Evolutionary conservation across 2,888 invertebrate species (phyloP).

Genomic region (Rhagonycha fulva): DNA sequence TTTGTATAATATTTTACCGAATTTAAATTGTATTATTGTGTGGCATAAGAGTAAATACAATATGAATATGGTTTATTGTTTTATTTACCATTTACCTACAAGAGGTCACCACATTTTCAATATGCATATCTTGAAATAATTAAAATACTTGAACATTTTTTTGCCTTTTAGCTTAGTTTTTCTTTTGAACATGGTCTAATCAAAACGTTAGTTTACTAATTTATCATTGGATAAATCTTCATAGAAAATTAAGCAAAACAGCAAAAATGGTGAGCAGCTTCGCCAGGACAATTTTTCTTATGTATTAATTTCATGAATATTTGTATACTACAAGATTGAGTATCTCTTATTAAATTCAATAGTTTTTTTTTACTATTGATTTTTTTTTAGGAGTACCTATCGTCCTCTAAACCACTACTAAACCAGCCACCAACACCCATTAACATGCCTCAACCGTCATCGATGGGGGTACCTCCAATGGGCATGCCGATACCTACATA

Average conservation of each 20-base stretch:
- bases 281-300: no score
- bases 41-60: background rate
- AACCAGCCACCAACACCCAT: background rate
- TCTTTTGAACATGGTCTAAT: background rate
- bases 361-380: background rate
- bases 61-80: background rate
- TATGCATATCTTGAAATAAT: background rate
- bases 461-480: background rate
- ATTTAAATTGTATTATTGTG: background rate
- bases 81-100: background rate
- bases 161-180: no score
- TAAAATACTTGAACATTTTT: no score
- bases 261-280: no score
- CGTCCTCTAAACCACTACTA: background rate
- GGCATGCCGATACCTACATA: slow-evolving; percentile 9
- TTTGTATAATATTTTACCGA: background rate
- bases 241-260: no score
- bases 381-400: background rate
- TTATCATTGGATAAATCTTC: no score
- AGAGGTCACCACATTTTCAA: background rate
- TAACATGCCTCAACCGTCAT: background rate
- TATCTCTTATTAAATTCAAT: background rate
- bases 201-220: background rate
- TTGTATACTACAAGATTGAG: background rate
- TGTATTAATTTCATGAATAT: no score